Base-by-base conservation (phyloP, 2,797 vertebrate genomes). In the Enteromius viviparus region DNA sequence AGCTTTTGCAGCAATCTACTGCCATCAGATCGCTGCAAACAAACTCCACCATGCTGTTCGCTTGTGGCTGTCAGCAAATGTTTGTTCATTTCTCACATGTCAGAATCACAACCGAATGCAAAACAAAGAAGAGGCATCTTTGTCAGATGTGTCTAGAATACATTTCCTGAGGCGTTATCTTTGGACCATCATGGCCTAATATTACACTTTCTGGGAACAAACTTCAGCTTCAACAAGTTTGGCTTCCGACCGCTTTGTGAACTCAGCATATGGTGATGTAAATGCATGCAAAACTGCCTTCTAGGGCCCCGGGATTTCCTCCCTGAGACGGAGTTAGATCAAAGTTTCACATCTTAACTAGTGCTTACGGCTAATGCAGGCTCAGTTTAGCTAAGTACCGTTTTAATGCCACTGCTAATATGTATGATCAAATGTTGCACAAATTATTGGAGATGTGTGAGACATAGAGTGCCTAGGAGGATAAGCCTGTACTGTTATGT, bases 321-420 rank as follows among this genome's bases (percentile, higher is more conserved):
- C 58, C n/a, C 81, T 76, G 47, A 60, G 51, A 80, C 12, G 14
- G 1, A 64, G 88, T 85, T 66, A 47, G 78, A 88, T 88, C 85
- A 88, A 89, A 88, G 87, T 84, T 85, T 82, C 51, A 78, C 45
- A 78, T 77, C 83, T 84, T 84, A 81, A 81, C 64, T 80, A 49
- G 26, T 77, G 74, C 71, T 83, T 51, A 69, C 11, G 69, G 79
- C 66, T 84, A 81, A 85, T 85, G 60, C 80, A 81, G 76, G 86
- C 84, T 64, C 66, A 79, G 80, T 84, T 88, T 84, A 80, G 80
- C 77, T 79, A 84, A 83, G 75, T 21, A 68, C 55, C 51, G 26
- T 78, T 85, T 64, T 65, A 84, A 78, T 85, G 65, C 42, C 47
- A 71, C 66, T 29, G 71, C 82, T 83, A 78, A 68, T 49, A 34